These are phyloP conservation scores for Brenthis daphne DNA, from an alignment of 2,888 invertebrate species.

Conservation along the genomic window DNA sequence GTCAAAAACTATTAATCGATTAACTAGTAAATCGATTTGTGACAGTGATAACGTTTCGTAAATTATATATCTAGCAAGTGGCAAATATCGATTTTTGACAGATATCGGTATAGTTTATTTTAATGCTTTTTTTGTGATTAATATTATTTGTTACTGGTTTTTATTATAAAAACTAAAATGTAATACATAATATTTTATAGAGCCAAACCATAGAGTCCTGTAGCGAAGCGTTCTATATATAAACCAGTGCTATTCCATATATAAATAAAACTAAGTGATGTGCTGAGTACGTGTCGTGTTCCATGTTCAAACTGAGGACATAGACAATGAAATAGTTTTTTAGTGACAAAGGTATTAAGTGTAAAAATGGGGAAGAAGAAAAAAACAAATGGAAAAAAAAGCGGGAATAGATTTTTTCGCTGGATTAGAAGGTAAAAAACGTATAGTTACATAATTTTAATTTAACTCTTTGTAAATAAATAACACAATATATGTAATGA, in stretches of 20 bases:
- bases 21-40: no score
- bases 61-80: no score
- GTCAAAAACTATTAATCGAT: no score
- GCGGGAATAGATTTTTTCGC: conserved; percentile 72
- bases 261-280: conserved; percentile 50
- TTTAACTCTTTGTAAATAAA: background rate
- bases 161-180: background rate
- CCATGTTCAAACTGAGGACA: conserved; percentile 43
- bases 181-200: conserved; percentile 42
- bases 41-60: no score
- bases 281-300: conserved; percentile 38
- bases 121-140: conserved; percentile 17
- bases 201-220: conserved; percentile 67
- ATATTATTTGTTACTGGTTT: conserved; percentile 6
- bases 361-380: conserved; percentile 75
- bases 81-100: no score
- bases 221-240: conserved; percentile 54
- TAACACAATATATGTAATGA: background rate
- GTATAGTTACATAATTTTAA: background rate
- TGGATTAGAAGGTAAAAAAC: conserved; percentile 73
- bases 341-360: conserved; percentile 54
- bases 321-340: conserved; percentile 51
- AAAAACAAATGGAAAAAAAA: conserved; percentile 68
- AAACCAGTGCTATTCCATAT: conserved; percentile 48
- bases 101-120: background rate